Evolutionary conservation across 2,797 vertebrate species (phyloP), one percentile per base, ranked within the genome.

Genomic region (Gadopsis bispinosus): DNA sequence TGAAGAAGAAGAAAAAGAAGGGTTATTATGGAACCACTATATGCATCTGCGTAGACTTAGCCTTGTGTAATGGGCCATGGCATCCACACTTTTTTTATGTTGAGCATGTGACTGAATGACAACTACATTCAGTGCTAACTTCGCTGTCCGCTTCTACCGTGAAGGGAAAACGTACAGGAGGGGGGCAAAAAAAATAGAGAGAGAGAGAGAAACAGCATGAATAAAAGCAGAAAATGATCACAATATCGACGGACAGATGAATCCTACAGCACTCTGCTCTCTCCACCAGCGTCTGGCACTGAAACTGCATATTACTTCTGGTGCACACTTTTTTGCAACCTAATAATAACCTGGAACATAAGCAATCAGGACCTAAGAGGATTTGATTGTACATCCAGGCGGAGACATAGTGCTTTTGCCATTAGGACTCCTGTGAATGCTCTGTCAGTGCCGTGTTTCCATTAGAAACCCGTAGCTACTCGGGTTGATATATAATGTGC

Each of bases 401-500:
- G 80, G 95, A 96, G 96, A 98, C 96, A 95, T 96, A 97, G 97
- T 96, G 96, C 96, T 97, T 97, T 93, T 96, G 97, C 96, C 97
- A 98, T 98, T 97, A 97, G 96, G 96, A 96, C 95, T 96, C 95
- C 94, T 92, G 96, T 94, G 96, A 90, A 96, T 95, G 96, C 97
- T 97, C 97, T 92, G 97, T 97, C 97, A 96, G 96, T 93, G 96
- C 96, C 94, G 95, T 95, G 96, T 98, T 99, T 98, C 97, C 97
- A 99, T 99, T 98, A 98, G 97, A 97, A 97, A 97, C 95, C 96
- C 95, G 96, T 94, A 95, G 96, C 97, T 97, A 96, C 97, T 97
- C 95, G 94, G 96, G 96, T 97, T 98, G 97, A 98, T 98, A 98
- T 98, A 98, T 98, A 99, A 98, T 97, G 97, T 97, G 97, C 96